phyloP scores from a whole-genome alignment of 1,140 invertebrate genomes.

The Drosophila murphyi region DNA sequence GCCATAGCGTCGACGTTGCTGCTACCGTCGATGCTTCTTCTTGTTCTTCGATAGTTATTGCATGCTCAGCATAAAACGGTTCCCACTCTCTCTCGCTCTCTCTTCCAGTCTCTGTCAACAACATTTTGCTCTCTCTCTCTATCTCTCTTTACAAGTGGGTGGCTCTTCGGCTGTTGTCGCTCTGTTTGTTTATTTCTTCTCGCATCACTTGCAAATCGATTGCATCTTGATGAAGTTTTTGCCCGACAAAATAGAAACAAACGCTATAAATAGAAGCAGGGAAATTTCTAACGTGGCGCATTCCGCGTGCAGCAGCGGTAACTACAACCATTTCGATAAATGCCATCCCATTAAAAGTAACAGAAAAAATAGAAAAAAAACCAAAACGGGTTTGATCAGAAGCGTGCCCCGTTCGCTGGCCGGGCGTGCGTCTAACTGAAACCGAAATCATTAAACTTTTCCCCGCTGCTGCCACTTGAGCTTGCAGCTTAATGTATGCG shows the following conservation, averaged over 20 bases:
- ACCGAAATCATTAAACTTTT: slow-evolving; percentile 76
- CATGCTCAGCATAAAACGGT: slow-evolving; percentile 60
- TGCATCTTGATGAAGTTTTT: slow-evolving; percentile 70
- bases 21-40: slow-evolving; percentile 25
- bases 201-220: slow-evolving; percentile 74
- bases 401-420: slow-evolving; percentile 55
- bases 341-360: slow-evolving; percentile 57
- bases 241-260: slow-evolving; percentile 2
- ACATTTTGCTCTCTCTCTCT: slow-evolving; percentile 24
- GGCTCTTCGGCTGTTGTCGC: slow-evolving; percentile 40
- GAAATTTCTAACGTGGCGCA: slow-evolving; percentile 64
- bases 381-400: slow-evolving; percentile 71
- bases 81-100: slow-evolving; percentile 16
- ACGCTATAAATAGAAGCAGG: slow-evolving; percentile 72
- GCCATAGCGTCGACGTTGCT: slow-evolving; percentile 29
- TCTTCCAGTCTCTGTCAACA: not conserved
- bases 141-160: slow-evolving; percentile 54
- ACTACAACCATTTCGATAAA: slow-evolving; percentile 58
- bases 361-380: slow-evolving; percentile 13
- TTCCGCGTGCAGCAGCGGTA: slow-evolving; percentile 58
- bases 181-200: slow-evolving; percentile 60
- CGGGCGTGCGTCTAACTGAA: slow-evolving; percentile 66
- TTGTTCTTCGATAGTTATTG: slow-evolving; percentile 35
- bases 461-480: slow-evolving; percentile 43
- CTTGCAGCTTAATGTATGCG: slow-evolving; percentile 43